Evolutionary conservation across 2,113 vertebrate species (phyloP).

Genomic region (Pipa parva): DNA sequence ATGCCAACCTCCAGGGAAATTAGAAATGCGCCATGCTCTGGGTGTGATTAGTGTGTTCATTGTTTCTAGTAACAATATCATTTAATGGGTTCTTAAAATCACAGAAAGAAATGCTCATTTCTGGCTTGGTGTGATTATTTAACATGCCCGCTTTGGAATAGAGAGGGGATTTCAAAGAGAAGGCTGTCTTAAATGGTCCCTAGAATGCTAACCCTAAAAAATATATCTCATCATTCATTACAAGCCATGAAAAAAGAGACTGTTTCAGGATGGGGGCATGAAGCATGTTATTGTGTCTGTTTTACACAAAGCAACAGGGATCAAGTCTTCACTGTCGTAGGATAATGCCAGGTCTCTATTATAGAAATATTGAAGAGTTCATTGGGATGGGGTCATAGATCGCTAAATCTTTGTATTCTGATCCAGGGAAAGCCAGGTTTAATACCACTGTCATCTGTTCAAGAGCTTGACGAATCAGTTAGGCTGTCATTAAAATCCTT

Average conservation of each 20-base stretch:
- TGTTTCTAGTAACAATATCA: constrained; percentile 85
- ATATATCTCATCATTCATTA: constrained; percentile 8
- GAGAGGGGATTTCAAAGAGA: constrained; percentile 47
- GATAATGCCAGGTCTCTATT: neutral
- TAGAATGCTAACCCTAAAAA: constrained; percentile 1
- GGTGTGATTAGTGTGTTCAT: constrained; percentile 84
- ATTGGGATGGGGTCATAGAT: too few species aligned
- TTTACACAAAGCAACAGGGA: constrained; percentile 10
- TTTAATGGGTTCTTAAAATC: constrained; percentile 85
- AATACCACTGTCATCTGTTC: too few species aligned
- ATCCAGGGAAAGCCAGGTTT: too few species aligned
- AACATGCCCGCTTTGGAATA: constrained; percentile 69
- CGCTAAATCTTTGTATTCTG: too few species aligned
- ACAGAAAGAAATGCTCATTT: constrained; percentile 69
- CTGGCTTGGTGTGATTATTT: constrained; percentile 77
- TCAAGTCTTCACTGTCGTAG: neutral
- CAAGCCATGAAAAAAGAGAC: constrained; percentile 6
- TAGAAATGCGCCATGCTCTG: constrained; percentile 80
- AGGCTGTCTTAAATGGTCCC: constrained; percentile 18
- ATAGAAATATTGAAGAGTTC: too few species aligned
- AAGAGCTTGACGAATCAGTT: too few species aligned
- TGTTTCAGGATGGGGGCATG: neutral
- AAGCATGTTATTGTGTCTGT: constrained; percentile 17
- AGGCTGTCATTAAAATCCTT: too few species aligned
- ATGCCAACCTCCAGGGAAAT: constrained; percentile 78